Percentiles rank a stretch among this genome's conserved stretches.
phyloP scores from a whole-genome alignment of 2,888 invertebrate species.

The Mesochorus sp. region DNA sequence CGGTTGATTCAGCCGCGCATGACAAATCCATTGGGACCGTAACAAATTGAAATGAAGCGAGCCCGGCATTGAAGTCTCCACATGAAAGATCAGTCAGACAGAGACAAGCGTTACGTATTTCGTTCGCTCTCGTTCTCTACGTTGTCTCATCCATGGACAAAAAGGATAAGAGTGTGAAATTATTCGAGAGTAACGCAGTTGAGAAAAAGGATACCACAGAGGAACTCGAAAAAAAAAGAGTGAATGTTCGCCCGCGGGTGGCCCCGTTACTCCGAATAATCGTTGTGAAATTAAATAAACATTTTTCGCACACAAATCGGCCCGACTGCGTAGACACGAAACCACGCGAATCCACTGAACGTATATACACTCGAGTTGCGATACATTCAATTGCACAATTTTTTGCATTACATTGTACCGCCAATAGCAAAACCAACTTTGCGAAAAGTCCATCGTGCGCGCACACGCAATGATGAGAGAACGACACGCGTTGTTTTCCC shows the following conservation, averaged over 20 bases:
- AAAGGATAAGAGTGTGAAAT: too few species aligned
- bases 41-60: too few species aligned
- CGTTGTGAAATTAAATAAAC: slow-evolving; percentile 64
- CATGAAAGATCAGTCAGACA: too few species aligned
- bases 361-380: slow-evolving; percentile 5
- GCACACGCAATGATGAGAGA: slow-evolving; percentile 33
- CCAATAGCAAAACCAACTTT: slow-evolving; percentile 27
- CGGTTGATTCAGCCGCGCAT: too few species aligned
- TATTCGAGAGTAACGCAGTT: neutral
- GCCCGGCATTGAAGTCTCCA: too few species aligned
- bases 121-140: too few species aligned
- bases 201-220: neutral
- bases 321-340: neutral
- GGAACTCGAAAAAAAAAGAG: slow-evolving; percentile 31
- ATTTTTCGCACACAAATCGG: slow-evolving; percentile 33
- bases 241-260: slow-evolving; percentile 61
- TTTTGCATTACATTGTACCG: slow-evolving; percentile 36
- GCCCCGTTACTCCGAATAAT: slow-evolving; percentile 66
- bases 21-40: too few species aligned
- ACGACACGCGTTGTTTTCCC: neutral
- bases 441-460: neutral
- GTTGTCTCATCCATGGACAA: too few species aligned
- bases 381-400: slow-evolving; percentile 44
- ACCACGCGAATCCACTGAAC: neutral
- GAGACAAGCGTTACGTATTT: too few species aligned